Conservation (phyloP, 2,888 invertebrate genomes). For the Nebria salina region DNA sequence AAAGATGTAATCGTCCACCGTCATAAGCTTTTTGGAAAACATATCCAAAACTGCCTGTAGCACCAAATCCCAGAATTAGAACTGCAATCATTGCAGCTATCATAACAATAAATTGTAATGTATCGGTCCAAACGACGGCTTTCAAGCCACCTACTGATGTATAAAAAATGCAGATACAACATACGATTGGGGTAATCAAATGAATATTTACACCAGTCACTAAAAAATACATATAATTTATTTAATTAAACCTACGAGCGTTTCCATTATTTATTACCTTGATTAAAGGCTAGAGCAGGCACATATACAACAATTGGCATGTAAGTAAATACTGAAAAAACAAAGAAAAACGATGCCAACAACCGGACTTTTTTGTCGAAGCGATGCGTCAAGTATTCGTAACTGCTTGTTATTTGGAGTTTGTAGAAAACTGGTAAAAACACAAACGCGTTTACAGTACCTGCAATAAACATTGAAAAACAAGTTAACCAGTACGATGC, state of each 20-base stretch:
- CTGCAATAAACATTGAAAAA: constrained; percentile 58
- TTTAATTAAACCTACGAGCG: neutral
- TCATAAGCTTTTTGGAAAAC: constrained; percentile 16
- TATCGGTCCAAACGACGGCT: constrained; percentile 73
- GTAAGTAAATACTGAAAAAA: constrained; percentile 66
- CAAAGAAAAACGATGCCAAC: constrained; percentile 67
- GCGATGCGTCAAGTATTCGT: constrained; percentile 70
- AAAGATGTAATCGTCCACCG: constrained; percentile 11
- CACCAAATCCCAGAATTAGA: neutral
- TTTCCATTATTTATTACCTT: constrained; percentile 51
- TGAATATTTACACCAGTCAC: constrained; percentile 75
- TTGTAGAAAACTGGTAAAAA: constrained; percentile 72
- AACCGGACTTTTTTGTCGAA: constrained; percentile 67
- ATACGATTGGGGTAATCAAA: constrained; percentile 71
- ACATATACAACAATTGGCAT: constrained; percentile 72
- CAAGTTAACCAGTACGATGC: constrained; percentile 68
- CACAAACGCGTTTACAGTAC: constrained; percentile 44
- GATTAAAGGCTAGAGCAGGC: constrained; percentile 71
- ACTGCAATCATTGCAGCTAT: constrained; percentile 46
- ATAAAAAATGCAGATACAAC: constrained; percentile 77
- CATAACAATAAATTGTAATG: constrained; percentile 60
- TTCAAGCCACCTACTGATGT: constrained; percentile 75
- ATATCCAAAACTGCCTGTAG: neutral
- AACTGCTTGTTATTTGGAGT: constrained; percentile 71
- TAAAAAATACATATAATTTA: constrained; percentile 56